Conservation (phyloP, 64 coral and sea anemone species). For the Actinia tenebrosa region DNA sequence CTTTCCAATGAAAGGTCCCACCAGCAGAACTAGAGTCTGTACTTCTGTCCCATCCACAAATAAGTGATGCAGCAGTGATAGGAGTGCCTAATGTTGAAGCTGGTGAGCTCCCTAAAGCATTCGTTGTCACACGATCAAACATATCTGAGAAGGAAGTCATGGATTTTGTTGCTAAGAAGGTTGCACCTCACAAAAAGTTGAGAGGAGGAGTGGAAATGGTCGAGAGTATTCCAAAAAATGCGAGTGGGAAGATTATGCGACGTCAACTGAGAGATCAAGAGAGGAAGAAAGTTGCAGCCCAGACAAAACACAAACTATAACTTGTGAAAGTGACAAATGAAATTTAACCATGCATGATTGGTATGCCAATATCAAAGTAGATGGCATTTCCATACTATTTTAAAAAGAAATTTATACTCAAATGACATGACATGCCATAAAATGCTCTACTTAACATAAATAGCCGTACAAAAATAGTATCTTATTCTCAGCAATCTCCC, state of each 20-base stretch:
- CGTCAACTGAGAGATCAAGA: constrained; percentile 13
- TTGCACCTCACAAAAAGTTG: constrained; percentile 73
- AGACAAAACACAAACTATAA: constrained; percentile 13
- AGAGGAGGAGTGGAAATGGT: constrained; percentile 69
- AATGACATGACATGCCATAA: too few species aligned
- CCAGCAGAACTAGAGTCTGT: constrained; percentile 75
- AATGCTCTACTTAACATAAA: too few species aligned
- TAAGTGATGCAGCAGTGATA: constrained; percentile 78
- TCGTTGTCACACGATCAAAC: constrained; percentile 50
- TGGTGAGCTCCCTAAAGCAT: constrained; percentile 76
- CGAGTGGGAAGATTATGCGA: constrained; percentile 74
- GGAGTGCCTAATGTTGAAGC: constrained; percentile 65
- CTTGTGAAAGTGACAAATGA: too few species aligned
- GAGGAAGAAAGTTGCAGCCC: not conserved
- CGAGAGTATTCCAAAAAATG: constrained; percentile 62
- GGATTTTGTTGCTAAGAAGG: constrained; percentile 45
- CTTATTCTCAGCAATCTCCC: too few species aligned
- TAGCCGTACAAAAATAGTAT: too few species aligned
- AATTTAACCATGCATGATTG: too few species aligned
- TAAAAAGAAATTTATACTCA: too few species aligned
- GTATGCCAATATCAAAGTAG: too few species aligned
- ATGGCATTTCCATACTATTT: too few species aligned
- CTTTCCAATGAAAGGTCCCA: constrained; percentile 44
- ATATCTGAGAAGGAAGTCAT: constrained; percentile 39
- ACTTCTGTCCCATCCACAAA: constrained; percentile 69